These are phyloP conservation scores for Busseola fusca DNA, from an alignment of 2,888 invertebrate species.

Conservation along the genomic window DNA sequence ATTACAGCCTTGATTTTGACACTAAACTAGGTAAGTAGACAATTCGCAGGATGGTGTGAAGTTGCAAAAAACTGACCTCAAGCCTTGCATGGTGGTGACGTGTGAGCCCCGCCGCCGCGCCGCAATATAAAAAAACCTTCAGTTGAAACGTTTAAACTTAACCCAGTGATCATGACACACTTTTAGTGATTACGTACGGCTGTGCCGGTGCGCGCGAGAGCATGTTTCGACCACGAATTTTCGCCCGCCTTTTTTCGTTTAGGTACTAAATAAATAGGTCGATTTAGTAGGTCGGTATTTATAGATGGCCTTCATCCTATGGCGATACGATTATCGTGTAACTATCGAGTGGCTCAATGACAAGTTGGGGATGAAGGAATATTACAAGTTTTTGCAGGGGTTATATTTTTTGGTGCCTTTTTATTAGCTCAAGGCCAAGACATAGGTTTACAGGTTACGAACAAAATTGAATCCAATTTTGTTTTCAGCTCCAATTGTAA, in stretches of 20 bases:
- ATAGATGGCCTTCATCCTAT: conserved; percentile 43
- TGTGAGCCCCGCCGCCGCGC: conserved; percentile 40
- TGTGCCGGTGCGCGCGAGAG: conserved; percentile 70
- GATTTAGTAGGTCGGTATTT: conserved; percentile 54
- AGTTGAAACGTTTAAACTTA: conserved; percentile 85
- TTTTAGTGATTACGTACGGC: conserved; percentile 82
- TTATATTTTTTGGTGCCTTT: neutral
- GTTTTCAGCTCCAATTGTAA: neutral
- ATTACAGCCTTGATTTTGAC: conserved; percentile 61
- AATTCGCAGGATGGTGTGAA: conserved; percentile 56
- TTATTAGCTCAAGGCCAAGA: conserved; percentile 32
- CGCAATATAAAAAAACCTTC: conserved; percentile 59
- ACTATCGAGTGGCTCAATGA: conserved; percentile 22
- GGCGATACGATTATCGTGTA: conserved; percentile 23
- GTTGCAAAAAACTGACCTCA: conserved; percentile 60
- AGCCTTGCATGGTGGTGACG: conserved; percentile 54
- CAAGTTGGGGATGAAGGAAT: conserved; percentile 2
- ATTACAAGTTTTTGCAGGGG: neutral
- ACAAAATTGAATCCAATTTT: neutral
- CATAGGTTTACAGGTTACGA: conserved; percentile 16
- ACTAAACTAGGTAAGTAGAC: conserved; percentile 30
- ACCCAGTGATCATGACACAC: conserved; percentile 89
- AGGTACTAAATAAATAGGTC: conserved; percentile 54
- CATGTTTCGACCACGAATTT: conserved; percentile 71
- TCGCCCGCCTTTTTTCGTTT: conserved; percentile 71